Percentiles rank a stretch among this genome's conserved stretches.
phyloP scores from a whole-genome alignment of 2,797 vertebrate species.

The Huso huso region DNA sequence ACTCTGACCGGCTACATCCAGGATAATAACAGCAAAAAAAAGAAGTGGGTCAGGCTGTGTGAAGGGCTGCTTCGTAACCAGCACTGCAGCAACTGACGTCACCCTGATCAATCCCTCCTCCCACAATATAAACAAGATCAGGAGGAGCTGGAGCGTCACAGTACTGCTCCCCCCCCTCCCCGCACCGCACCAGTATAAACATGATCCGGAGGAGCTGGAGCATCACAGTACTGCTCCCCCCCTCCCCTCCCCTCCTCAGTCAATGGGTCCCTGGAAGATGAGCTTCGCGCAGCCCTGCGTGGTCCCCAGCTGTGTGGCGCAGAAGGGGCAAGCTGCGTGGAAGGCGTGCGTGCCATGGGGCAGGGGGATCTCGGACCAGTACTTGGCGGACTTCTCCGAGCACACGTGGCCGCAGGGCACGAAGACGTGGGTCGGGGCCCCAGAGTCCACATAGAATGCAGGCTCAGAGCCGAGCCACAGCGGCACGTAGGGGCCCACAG shows the following conservation, averaged over 20 bases:
- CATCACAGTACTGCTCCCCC: no score
- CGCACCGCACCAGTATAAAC: no score
- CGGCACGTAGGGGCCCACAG: conserved; percentile 86
- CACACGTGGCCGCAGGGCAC: conserved; percentile 92
- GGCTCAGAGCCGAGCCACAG: conserved; percentile 90
- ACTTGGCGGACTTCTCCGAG: conserved; percentile 86
- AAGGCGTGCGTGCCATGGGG: conserved; percentile 94
- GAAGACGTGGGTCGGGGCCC: conserved; percentile 80
- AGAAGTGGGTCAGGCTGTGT: no score
- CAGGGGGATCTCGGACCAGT: conserved; percentile 89
- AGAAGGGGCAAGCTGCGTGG: conserved; percentile 91
- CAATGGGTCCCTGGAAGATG: conserved; percentile 94
- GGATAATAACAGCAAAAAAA: no score
- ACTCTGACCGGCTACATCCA: no score
- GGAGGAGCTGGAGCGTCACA: no score
- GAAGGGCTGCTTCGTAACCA: no score
- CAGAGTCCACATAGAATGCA: conserved; percentile 84
- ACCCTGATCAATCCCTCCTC: no score
- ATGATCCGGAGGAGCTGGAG: no score
- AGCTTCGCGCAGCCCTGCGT: conserved; percentile 78
- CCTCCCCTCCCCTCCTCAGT: conserved; percentile 53
- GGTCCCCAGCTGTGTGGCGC: conserved; percentile 75
- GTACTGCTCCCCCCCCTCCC: no score
- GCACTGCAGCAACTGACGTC: no score
- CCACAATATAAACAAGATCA: no score